Evolutionary conservation across 2,797 vertebrate genomes (phyloP).

Genomic region (Florisuga fusca): DNA sequence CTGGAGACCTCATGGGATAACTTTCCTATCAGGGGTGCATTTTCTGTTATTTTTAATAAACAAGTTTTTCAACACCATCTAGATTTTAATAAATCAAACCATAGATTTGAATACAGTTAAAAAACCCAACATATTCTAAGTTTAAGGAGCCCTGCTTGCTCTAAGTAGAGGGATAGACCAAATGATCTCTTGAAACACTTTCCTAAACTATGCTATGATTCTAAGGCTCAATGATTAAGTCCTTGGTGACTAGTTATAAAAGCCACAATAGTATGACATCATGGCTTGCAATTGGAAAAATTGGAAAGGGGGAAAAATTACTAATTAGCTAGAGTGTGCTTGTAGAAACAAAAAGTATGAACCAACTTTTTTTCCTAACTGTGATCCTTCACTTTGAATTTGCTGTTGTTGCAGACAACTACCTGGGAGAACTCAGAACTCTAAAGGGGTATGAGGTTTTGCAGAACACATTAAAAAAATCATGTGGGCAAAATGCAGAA

Average conservation of each 20-base stretch:
- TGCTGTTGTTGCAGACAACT: background rate
- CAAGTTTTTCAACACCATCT: background rate
- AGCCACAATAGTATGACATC: background rate
- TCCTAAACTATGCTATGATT: background rate
- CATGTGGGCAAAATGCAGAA: background rate
- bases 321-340: background rate
- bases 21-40: background rate
- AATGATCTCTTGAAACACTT: background rate
- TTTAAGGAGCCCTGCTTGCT: background rate
- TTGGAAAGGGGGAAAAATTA: background rate
- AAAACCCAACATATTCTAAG: background rate
- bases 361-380: background rate
- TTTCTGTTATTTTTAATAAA: background rate
- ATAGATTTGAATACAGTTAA: background rate
- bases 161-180: background rate
- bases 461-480: background rate
- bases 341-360: background rate
- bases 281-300: background rate
- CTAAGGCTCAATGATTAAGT: background rate
- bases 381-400: background rate
- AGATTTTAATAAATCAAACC: background rate
- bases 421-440: background rate
- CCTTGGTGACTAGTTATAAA: background rate
- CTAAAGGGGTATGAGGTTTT: background rate
- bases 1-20: background rate